phyloP scores from a whole-genome alignment of 2,797 vertebrate species.

The Enteromius mattozi region DNA sequence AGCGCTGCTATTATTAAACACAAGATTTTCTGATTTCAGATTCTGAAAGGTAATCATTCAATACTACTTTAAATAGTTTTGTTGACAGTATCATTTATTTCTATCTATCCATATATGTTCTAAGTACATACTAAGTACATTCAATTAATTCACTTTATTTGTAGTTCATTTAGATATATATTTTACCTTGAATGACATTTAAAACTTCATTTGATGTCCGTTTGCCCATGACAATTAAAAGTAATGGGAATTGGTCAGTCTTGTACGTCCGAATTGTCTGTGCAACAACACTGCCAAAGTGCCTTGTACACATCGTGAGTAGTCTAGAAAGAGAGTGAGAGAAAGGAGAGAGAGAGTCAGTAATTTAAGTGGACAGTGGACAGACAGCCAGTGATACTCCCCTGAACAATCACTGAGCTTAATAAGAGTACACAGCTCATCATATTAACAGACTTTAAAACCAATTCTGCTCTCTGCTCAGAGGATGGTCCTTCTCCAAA shows the following conservation, averaged over 20 bases:
- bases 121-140: neutral
- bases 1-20: neutral
- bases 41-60: neutral
- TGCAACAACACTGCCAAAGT: conserved; percentile 96
- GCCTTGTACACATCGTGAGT: conserved; percentile 96
- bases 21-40: neutral
- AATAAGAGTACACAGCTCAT: conserved; percentile 64
- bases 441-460: conserved; percentile 80
- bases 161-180: neutral
- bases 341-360: conserved; percentile 10
- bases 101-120: neutral
- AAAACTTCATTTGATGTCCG: conserved; percentile 98
- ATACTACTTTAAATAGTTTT: neutral
- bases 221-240: conserved; percentile 98
- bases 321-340: conserved; percentile 79
- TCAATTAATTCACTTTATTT: neutral
- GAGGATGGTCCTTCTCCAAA: conserved; percentile 64
- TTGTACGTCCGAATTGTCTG: conserved; percentile 98
- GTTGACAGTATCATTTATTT: neutral
- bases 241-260: conserved; percentile 98
- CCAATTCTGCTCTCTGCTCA: conserved; percentile 72
- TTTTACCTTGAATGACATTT: conserved; percentile 98
- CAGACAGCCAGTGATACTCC: conserved; percentile 17
- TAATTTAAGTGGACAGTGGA: conserved; percentile 32
- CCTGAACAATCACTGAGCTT: conserved; percentile 44